Conservation (phyloP, 2,888 invertebrate genomes). For the Nymphalis urticae region DNA sequence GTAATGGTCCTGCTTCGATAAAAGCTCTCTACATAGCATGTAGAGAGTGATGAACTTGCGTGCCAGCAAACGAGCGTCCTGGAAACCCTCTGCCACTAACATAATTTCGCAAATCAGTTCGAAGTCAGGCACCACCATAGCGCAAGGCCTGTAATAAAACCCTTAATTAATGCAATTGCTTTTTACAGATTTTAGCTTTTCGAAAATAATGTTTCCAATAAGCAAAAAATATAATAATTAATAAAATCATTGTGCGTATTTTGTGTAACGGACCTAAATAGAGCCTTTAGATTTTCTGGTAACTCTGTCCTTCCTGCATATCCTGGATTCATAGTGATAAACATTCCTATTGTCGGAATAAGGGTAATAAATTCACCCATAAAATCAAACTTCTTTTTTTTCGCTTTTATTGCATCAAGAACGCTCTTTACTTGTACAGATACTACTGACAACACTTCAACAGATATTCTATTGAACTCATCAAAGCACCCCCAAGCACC, state of each 20-base stretch:
- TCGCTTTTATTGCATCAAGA: constrained; percentile 92
- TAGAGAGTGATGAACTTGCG: constrained; percentile 97
- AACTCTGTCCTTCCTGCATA: constrained; percentile 95
- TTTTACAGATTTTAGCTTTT: too few relatives aligned
- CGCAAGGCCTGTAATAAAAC: constrained; percentile 87
- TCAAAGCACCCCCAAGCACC: constrained; percentile 99
- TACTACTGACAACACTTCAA: constrained; percentile 97
- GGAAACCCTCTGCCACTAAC: constrained; percentile 97
- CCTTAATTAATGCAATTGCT: not conserved
- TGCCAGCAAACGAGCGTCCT: constrained; percentile 93
- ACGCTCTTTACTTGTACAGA: constrained; percentile 95
- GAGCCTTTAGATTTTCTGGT: constrained; percentile 89
- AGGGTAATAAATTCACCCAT: constrained; percentile 90
- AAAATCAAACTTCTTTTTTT: constrained; percentile 90
- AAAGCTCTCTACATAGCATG: constrained; percentile 91
- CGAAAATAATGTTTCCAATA: not conserved
- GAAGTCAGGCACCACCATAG: constrained; percentile 98
- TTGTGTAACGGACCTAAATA: constrained; percentile 74
- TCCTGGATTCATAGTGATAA: constrained; percentile 98
- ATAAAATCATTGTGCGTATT: not conserved
- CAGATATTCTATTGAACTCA: constrained; percentile 96
- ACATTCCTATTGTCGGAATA: constrained; percentile 91
- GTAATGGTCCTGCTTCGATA: constrained; percentile 97
- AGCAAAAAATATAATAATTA: not conserved
- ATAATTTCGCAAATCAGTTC: constrained; percentile 98